A percentile compares a stretch with the other conserved stretches of the same genome.
phyloP scores from a whole-genome alignment of 2,888 invertebrate species.

The Sylvicola cinctus region DNA sequence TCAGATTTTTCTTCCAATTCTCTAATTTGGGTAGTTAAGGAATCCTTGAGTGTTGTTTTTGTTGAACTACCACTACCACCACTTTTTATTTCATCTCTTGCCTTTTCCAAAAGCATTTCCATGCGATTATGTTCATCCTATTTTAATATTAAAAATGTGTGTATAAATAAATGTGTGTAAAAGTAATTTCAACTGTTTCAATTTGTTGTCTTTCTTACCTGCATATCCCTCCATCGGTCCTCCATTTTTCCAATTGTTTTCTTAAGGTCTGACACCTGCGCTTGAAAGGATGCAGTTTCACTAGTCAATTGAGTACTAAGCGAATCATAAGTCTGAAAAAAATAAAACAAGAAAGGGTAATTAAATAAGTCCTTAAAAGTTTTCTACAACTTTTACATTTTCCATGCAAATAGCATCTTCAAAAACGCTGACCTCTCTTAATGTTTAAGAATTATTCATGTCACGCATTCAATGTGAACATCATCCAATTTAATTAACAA shows the following conservation, averaged over 20 bases:
- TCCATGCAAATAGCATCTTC: too few relatives aligned
- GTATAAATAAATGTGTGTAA: too few relatives aligned
- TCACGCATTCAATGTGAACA: too few relatives aligned
- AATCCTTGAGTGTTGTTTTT: slow-evolving; percentile 8
- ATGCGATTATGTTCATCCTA: slow-evolving; percentile 9
- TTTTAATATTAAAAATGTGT: background rate
- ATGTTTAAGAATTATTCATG: too few relatives aligned
- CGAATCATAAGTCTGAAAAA: slow-evolving; percentile 9
- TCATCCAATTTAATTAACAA: too few relatives aligned
- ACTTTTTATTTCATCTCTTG: slow-evolving; percentile 8
- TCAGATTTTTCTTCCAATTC: slow-evolving; percentile 9
- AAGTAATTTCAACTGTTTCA: too few relatives aligned
- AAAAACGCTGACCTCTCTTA: too few relatives aligned
- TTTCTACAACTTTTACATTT: too few relatives aligned
- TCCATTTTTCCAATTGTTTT: slow-evolving; percentile 9
- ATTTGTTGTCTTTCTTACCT: slow-evolving; percentile 5
- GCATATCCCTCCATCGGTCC: slow-evolving; percentile 9
- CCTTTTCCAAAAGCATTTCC: slow-evolving; percentile 9
- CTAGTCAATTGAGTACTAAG: slow-evolving; percentile 9
- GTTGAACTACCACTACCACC: background rate
- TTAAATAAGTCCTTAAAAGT: too few relatives aligned
- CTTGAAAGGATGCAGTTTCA: slow-evolving; percentile 8
- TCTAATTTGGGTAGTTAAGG: slow-evolving; percentile 9
- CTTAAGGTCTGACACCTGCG: slow-evolving; percentile 9
- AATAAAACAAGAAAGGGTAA: too few relatives aligned